Conservation (phyloP, 2,113 vertebrate species). For the Balaeniceps rex region DNA sequence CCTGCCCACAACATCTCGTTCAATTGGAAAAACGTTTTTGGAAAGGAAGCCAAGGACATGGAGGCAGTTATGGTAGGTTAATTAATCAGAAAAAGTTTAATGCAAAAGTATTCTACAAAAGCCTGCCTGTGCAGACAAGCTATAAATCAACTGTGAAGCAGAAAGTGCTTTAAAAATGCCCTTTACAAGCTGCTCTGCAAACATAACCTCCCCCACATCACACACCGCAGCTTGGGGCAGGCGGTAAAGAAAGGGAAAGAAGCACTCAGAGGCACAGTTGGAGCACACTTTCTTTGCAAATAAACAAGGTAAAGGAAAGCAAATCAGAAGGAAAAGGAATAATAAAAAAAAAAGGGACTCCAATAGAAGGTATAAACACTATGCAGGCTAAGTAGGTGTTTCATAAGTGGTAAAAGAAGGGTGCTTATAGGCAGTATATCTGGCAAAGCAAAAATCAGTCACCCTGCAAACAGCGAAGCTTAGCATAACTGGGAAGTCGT, state of each 20-base stretch:
- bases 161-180: not conserved
- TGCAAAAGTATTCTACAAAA: not conserved
- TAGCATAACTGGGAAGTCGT: rapidly evolving
- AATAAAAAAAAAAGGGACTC: not conserved
- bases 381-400: not conserved
- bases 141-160: not conserved
- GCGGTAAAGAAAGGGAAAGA: not conserved
- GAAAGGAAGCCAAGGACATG: not conserved
- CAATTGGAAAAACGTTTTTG: not conserved
- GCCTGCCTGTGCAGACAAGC: not conserved
- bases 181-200: not conserved
- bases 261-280: not conserved
- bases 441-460: not conserved
- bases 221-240: not conserved
- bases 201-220: not conserved
- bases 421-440: not conserved
- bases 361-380: not conserved
- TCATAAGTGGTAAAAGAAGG: not conserved
- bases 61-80: not conserved
- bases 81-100: not conserved
- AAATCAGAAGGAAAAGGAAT: not conserved
- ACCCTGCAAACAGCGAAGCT: not conserved
- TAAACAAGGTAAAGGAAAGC: not conserved
- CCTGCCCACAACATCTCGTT: not conserved
- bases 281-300: not conserved